Percentiles rank a stretch among this genome's conserved stretches.
Conservation (phyloP, 2,888 invertebrate genomes). For the Hemithea aestivaria region DNA sequence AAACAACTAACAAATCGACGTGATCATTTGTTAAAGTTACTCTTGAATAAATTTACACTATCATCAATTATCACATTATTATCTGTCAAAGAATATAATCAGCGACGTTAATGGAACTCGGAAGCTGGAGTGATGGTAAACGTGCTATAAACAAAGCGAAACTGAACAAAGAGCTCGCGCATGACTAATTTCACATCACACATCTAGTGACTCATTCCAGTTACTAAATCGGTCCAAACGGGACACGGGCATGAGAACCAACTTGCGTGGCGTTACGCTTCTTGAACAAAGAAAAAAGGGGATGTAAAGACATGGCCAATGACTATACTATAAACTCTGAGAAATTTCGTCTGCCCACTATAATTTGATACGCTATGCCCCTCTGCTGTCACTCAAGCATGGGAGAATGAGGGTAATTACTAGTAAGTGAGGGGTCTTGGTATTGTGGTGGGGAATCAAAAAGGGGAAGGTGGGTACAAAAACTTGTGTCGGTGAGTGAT, state of each 20-base stretch:
- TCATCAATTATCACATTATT: too few species aligned
- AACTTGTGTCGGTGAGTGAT: slow-evolving; percentile 45
- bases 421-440: slow-evolving; percentile 32
- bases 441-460: slow-evolving; percentile 36
- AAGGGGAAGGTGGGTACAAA: slow-evolving; percentile 47
- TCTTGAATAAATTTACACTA: too few species aligned
- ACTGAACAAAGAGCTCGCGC: slow-evolving; percentile 44
- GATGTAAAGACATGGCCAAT: slow-evolving; percentile 56
- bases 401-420: slow-evolving; percentile 25
- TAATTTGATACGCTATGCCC: slow-evolving; percentile 42
- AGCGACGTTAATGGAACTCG: slow-evolving; percentile 16
- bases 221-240: slow-evolving; percentile 49
- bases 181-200: slow-evolving; percentile 48
- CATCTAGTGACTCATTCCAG: slow-evolving; percentile 44
- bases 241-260: slow-evolving; percentile 55
- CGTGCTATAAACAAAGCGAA: slow-evolving; percentile 33
- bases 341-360: slow-evolving; percentile 49
- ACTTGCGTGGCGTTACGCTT: slow-evolving; percentile 69
- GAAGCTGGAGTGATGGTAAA: slow-evolving; percentile 25
- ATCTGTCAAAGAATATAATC: slow-evolving; percentile 3
- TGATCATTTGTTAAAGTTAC: too few species aligned
- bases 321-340: slow-evolving; percentile 53
- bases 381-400: slow-evolving; percentile 24
- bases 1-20: slow-evolving; percentile 14
- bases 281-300: slow-evolving; percentile 70